Evolutionary conservation across 2,888 invertebrate species (phyloP), one percentile per base, ranked within the genome.

Genomic region (Epinotia nisella): DNA sequence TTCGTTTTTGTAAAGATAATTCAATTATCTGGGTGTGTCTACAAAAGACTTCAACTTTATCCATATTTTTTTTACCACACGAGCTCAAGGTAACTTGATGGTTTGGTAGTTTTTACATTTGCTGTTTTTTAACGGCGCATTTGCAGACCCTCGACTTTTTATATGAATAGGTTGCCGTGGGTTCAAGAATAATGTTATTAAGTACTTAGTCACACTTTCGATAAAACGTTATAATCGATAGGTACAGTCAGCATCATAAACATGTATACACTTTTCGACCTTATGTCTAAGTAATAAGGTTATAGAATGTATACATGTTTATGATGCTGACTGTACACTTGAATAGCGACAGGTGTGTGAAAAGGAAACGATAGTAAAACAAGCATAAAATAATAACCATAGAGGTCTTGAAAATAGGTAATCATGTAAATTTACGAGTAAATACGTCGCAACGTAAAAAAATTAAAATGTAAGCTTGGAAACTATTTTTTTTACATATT

Each of bases 1-100:
- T 87, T 85, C 81, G 78, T 81, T 87, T 87, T 87, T 84, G 82
- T 82, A 75, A 80, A 83, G 82, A 81, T 88, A 88, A 88, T 87
- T 87, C 83, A 88, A 88, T 90, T 86, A 87, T 86, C 84, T 81
- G 79, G 81, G 80, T 79, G 81, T 80, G 77, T 78, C 78, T 82
- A 80, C 80, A 82, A 82, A 80, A 82, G 77, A 79, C 83, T 83
- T 85, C 84, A 85, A 80, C 82, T 83, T 82, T 80, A 74, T 81
- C 77, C 71, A 53, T 55, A 41, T 70, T 73, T 69, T n/a, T 75
- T 78, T 81, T 82, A 82, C 76, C 66, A 77, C 79, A 76, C 78
- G 75, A 76, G 76, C 76, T 76, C 72, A 75, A 76, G 78, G 78
- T 77, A 78, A 76, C 77, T 76, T 71, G 29, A 68, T 60, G 71